phyloP scores from a whole-genome alignment of 2,888 invertebrate genomes.

The Pinctada fucata region DNA sequence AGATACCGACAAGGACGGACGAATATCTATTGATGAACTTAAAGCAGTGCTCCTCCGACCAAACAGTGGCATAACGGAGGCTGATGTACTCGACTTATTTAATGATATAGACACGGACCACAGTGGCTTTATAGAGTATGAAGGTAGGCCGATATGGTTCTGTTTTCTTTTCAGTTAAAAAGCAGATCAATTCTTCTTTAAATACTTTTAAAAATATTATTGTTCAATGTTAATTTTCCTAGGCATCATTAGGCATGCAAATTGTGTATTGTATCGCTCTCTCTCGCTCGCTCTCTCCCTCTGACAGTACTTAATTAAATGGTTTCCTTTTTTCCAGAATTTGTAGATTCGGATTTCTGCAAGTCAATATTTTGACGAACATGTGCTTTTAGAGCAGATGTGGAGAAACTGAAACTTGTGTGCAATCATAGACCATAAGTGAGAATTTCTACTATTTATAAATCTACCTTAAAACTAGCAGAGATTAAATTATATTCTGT shows the following conservation, averaged over 20 bases:
- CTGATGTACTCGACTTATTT: not conserved
- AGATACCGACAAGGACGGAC: not conserved
- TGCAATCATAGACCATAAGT: too few species aligned
- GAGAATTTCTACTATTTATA: too few species aligned
- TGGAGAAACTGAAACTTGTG: too few species aligned
- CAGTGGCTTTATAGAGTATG: not conserved
- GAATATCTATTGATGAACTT: not conserved
- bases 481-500: too few species aligned
- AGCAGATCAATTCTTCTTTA: too few species aligned
- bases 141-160: not conserved
- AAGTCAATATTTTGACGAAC: not conserved
- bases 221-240: too few species aligned
- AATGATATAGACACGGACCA: not conserved
- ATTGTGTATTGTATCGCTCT: not conserved
- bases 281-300: not conserved
- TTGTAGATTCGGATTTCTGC: not conserved
- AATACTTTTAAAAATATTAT: too few species aligned
- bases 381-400: too few species aligned
- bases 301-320: not conserved
- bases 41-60: not conserved
- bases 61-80: not conserved
- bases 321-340: not conserved
- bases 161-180: too few species aligned
- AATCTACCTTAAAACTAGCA: too few species aligned
- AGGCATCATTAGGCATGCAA: too few species aligned